Evolutionary conservation across 2,888 invertebrate species (phyloP).

Genomic region (Tetranychus truncatus): DNA sequence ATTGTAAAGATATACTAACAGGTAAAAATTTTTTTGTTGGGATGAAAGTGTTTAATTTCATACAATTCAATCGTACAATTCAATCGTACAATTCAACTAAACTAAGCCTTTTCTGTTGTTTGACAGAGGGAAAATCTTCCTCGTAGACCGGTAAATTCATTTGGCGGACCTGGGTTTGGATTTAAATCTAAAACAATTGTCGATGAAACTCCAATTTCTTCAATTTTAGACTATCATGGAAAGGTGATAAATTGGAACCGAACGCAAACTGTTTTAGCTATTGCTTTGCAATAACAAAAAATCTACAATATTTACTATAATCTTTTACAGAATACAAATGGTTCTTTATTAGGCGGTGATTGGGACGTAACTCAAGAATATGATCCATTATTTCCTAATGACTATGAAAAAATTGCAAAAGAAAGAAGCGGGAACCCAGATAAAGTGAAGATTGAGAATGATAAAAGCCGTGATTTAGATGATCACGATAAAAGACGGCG

Average conservation of each 20-base stretch:
- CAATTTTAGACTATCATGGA: neutral
- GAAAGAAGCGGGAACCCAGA: slow-evolving; percentile 32
- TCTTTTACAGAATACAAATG: slow-evolving; percentile 1
- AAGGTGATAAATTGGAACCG: neutral
- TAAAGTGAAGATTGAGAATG: slow-evolving; percentile 19
- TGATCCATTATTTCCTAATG: slow-evolving; percentile 93
- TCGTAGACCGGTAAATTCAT: neutral
- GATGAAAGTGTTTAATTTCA: no score
- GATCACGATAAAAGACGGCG: slow-evolving; percentile 45
- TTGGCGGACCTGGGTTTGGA: neutral
- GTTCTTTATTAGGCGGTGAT: slow-evolving; percentile 36
- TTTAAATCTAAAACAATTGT: neutral
- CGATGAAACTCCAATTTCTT: neutral
- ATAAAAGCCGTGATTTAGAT: slow-evolving; percentile 21
- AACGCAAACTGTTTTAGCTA: neutral
- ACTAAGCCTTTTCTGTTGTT: neutral
- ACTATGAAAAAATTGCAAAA: slow-evolving; percentile 87
- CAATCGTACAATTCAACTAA: neutral
- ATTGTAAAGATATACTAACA: no score
- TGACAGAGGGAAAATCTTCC: neutral
- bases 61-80: no score
- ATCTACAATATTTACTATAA: slow-evolving; percentile 1
- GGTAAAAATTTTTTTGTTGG: no score
- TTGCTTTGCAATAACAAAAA: neutral
- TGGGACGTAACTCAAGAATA: slow-evolving; percentile 80